phyloP scores from a whole-genome alignment of 2,797 vertebrate genomes.

The Rhodeus uyekii region DNA sequence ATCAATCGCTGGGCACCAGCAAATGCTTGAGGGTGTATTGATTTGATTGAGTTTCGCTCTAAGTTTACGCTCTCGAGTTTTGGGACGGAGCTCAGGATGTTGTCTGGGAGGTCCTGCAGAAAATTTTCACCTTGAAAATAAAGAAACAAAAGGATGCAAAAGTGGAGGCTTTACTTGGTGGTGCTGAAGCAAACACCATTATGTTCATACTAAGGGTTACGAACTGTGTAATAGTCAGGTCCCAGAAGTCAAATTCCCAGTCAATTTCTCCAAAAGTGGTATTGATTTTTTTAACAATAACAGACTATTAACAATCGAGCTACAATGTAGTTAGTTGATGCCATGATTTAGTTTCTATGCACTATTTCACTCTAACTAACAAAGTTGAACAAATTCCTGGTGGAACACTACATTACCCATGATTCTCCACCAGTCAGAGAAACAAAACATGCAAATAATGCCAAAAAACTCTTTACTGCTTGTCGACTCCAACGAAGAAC shows the following conservation, averaged over 20 bases:
- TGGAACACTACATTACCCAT: not conserved
- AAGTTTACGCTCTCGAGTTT: constrained; percentile 76
- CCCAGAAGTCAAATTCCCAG: not conserved
- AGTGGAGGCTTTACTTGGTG: not conserved
- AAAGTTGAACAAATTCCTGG: no score
- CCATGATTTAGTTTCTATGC: not conserved
- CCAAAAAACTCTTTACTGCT: not conserved
- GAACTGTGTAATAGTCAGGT: not conserved
- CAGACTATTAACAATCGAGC: not conserved
- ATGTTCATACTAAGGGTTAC: not conserved
- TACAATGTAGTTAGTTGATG: not conserved
- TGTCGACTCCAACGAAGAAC: not conserved
- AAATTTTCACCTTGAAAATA: constrained; percentile 73
- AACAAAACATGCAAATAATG: not conserved
- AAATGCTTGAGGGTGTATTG: constrained; percentile 73
- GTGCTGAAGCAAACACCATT: not conserved
- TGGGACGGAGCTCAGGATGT: constrained; percentile 64
- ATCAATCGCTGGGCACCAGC: constrained; percentile 71
- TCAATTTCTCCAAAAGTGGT: not conserved
- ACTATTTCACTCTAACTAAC: no score
- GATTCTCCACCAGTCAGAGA: not conserved
- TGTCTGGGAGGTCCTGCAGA: constrained; percentile 70
- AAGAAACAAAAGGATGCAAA: constrained; percentile 18
- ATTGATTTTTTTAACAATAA: not conserved
- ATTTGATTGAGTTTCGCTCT: constrained; percentile 75